A percentile compares a stretch with the other conserved stretches of the same genome.
phyloP scores from a whole-genome alignment of 2,113 vertebrate genomes.

The Callocephalon fimbriatum region DNA sequence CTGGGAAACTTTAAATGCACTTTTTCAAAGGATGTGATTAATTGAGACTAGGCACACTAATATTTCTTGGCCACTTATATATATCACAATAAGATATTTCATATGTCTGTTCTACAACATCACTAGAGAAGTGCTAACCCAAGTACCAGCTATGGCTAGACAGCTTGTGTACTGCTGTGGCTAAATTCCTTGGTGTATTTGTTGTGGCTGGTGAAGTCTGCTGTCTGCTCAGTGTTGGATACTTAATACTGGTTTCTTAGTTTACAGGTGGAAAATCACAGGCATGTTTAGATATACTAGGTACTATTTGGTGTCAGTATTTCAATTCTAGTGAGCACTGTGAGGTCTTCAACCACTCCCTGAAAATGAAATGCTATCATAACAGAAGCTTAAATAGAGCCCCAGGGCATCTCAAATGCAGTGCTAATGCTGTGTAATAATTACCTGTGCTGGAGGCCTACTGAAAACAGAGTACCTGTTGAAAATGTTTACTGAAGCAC shows the following conservation, averaged over 20 bases:
- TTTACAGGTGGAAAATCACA: not conserved
- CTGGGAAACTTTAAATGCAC: not conserved
- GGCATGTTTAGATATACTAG: accelerated
- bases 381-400: not conserved
- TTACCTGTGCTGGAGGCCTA: not conserved
- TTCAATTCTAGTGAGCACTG: not conserved
- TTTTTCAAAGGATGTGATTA: not conserved
- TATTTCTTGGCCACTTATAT: not conserved
- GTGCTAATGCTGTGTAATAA: not conserved
- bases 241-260: not conserved
- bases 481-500: not conserved
- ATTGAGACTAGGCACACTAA: not conserved
- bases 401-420: not conserved
- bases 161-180: not conserved
- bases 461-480: not conserved
- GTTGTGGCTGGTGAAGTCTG: not conserved
- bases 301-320: not conserved
- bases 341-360: not conserved
- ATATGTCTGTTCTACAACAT: accelerated
- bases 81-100: not conserved
- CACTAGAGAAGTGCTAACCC: not conserved
- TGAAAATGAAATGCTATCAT: not conserved
- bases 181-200: not conserved
- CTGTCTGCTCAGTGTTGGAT: not conserved
- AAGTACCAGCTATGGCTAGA: not conserved